A percentile compares a stretch with the other conserved stretches of the same genome.
Evolutionary conservation across 2,888 invertebrate species (phyloP).

Genomic region (Desoria tigrina): DNA sequence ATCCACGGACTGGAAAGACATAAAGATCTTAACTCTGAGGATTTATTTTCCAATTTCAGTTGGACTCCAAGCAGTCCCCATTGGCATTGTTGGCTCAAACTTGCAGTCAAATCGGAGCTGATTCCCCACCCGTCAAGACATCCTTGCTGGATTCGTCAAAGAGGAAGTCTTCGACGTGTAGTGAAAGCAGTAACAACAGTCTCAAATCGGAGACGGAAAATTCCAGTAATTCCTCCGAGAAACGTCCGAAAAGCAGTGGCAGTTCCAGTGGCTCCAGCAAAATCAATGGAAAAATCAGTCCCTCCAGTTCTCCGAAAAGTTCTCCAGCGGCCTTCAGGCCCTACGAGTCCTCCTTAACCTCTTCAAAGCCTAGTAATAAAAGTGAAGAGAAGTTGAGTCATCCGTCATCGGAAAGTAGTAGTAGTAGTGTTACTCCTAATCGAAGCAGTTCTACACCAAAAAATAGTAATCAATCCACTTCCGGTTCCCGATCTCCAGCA

Average conservation of each 20-base stretch:
- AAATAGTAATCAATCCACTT: constrained; percentile 6
- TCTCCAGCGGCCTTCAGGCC: constrained; percentile 17
- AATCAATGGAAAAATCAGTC: constrained; percentile 16
- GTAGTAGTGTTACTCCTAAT: too few species aligned
- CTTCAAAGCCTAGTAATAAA: neutral
- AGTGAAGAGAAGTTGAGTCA: neutral
- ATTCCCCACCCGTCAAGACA: constrained; percentile 75
- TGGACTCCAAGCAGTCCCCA: constrained; percentile 96
- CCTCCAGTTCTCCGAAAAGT: neutral
- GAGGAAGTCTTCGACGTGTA: constrained; percentile 50
- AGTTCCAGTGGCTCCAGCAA: constrained; percentile 20
- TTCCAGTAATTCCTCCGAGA: too few species aligned
- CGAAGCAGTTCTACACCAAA: too few species aligned
- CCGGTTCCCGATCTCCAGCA: neutral
- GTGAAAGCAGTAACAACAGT: constrained; percentile 43
- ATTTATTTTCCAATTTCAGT: constrained; percentile 60
- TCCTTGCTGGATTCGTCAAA: constrained; percentile 57
- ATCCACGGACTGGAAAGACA: too few species aligned
- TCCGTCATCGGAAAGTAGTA: neutral
- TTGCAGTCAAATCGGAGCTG: constrained; percentile 94
- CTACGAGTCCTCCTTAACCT: constrained; percentile 7
- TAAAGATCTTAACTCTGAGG: neutral
- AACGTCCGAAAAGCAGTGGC: constrained; percentile 37
- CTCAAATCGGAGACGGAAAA: constrained; percentile 21
- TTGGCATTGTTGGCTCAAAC: constrained; percentile 92